Base-by-base conservation (phyloP, 92 coral and sea anemone species). In the Hydrozoanthus gracilis region DNA sequence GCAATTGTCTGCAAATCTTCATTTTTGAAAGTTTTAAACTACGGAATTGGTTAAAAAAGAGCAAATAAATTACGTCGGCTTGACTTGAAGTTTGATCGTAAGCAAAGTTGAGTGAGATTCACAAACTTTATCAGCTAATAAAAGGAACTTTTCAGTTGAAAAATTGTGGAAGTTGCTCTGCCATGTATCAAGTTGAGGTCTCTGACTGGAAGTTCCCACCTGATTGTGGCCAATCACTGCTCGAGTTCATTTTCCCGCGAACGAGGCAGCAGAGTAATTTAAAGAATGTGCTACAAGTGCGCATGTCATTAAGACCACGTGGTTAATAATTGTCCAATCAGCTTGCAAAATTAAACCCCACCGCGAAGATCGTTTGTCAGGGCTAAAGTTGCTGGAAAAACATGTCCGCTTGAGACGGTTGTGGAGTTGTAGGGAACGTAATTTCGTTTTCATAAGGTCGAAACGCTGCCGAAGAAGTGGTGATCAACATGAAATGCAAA, bases 291-390 rank as follows among this genome's bases (percentile, higher is more conserved):
- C 89, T 87, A 84, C 93, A 62, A 88, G 93, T 93, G 92, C 95
- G 90, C 94, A 86, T 84, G 84, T 65, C 71, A 8, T 51, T 48
- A 78, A 55, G 88, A 88, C 88, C 98, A 94, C 98, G 98, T 94
- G 98, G 95, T 94, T 91, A 91, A 89, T 87, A 84, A 91, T 92
- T 90, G 98, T 89, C 99, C 99, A 97, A 97, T 97, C 99, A 97
- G 91, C 86, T 72, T 86, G 91, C 95, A 90, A 95, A 88, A 95
- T 97, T 93, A 92, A 93, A 95, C 98, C 99, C 99, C 99, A 97
- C 99, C 99, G 99, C 99, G 99, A 97, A 97, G 99, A 93, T 97
- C 99, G 96, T 95, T 97, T 97, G 99, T 93, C 99, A 94, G 98
- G 98, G 98, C 94, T 73, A 82, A 94, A 82, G 91, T 92, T 91